These are phyloP conservation scores for Arothron firmamentum DNA, from an alignment of 2,113 vertebrate species.

Conservation along the genomic window DNA sequence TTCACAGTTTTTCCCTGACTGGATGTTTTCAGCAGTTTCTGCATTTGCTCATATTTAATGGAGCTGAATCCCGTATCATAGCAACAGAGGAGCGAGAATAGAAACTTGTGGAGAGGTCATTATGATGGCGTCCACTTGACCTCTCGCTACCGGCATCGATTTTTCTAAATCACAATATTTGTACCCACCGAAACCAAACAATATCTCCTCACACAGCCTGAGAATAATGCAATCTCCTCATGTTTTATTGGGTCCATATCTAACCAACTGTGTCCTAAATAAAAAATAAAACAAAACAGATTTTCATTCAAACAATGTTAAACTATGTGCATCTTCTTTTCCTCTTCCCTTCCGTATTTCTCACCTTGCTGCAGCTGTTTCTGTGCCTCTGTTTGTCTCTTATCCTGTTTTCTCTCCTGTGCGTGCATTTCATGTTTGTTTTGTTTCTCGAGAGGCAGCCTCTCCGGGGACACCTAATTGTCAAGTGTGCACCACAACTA, in stretches of 20 bases:
- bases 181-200: conserved; percentile 14
- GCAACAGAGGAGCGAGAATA: conserved; percentile 67
- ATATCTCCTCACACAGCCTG: conserved; percentile 8
- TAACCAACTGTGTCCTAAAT: neutral
- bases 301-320: neutral
- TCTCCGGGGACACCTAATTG: conserved; percentile 70
- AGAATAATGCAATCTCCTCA: neutral
- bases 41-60: conserved; percentile 31
- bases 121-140: conserved; percentile 56
- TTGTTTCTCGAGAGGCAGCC: conserved; percentile 26
- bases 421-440: conserved; percentile 34
- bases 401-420: conserved; percentile 11
- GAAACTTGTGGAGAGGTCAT: conserved; percentile 62
- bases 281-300: neutral
- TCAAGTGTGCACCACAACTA: conserved; percentile 76
- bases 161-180: conserved; percentile 45
- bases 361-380: neutral
- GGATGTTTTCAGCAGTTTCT: conserved; percentile 27
- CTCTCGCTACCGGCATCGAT: conserved; percentile 52
- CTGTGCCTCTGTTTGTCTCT: neutral
- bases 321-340: neutral
- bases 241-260: neutral
- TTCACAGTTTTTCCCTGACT: conserved; percentile 19
- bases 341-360: conserved; percentile 2
- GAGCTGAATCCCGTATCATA: conserved; percentile 56